Evolutionary conservation across 2,113 vertebrate species (phyloP).

Genomic region (Datnioides undecimradiatus): DNA sequence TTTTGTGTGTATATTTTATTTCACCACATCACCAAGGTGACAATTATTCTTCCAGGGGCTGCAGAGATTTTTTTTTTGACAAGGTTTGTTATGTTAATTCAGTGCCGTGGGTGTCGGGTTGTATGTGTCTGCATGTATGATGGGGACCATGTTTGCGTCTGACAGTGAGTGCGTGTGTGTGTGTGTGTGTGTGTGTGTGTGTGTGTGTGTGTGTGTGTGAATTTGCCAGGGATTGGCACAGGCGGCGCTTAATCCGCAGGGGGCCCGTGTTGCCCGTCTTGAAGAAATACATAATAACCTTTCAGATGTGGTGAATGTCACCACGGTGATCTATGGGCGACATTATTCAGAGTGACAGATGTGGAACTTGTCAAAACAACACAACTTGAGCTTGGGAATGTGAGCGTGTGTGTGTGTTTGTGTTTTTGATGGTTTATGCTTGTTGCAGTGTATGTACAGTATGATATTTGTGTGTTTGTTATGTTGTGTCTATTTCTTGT

Average conservation of each 20-base stretch:
- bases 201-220: conserved; percentile 19
- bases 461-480: conserved; percentile 4
- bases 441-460: conserved; percentile 12
- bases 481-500: conserved; percentile 11
- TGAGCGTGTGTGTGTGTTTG: conserved; percentile 14
- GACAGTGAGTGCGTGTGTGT: conserved; percentile 5
- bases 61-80: conserved; percentile 6
- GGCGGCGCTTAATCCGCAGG: conserved; percentile 33
- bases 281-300: conserved; percentile 70
- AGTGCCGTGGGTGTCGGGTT: conserved; percentile 23
- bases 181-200: conserved; percentile 24
- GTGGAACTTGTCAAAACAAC: conserved; percentile 67
- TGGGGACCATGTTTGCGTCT: conserved; percentile 27
- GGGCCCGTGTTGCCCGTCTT: conserved; percentile 49
- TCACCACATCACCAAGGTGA: conserved; percentile 35
- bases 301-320: conserved; percentile 70
- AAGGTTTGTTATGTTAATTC: conserved; percentile 62
- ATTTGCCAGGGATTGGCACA: conserved; percentile 47
- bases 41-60: conserved; percentile 45
- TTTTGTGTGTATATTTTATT: conserved; percentile 20
- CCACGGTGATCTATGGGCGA: conserved; percentile 58
- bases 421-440: neutral
- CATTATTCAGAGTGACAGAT: conserved; percentile 70
- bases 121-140: conserved; percentile 26
- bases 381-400: conserved; percentile 26